Conservation (phyloP, 64 coral and sea anemone genomes). For the Platygyra sinensis region DNA sequence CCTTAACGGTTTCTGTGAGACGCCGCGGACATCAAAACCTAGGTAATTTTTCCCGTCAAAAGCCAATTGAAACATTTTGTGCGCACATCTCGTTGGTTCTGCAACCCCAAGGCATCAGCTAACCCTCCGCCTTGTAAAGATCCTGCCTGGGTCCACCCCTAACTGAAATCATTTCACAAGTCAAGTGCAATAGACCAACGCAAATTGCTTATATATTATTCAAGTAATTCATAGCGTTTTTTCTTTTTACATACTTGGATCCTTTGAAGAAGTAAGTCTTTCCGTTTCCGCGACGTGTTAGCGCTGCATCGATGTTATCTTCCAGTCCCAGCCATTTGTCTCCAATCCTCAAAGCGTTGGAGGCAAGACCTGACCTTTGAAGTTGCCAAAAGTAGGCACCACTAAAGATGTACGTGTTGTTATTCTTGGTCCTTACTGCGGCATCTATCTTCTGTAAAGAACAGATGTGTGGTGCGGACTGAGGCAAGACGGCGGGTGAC, state of each 20-base stretch:
- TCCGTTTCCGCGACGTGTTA: conserved; percentile 33
- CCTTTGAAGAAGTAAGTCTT: conserved; percentile 78
- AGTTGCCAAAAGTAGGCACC: conserved; percentile 81
- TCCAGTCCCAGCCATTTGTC: conserved; percentile 60
- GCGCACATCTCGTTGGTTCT: too few species aligned
- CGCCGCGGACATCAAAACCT: not conserved
- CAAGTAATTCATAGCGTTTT: too few species aligned
- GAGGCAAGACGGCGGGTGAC: too few species aligned
- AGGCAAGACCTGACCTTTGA: conserved; percentile 4
- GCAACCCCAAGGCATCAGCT: too few species aligned
- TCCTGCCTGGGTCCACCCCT: too few species aligned
- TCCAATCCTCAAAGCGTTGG: conserved; percentile 49
- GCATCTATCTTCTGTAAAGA: conserved; percentile 42
- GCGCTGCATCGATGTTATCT: conserved; percentile 68
- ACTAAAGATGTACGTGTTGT: conserved; percentile 58
- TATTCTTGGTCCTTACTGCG: conserved; percentile 36
- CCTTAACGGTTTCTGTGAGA: not conserved
- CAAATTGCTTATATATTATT: too few species aligned
- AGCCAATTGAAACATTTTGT: not conserved
- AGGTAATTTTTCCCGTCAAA: not conserved
- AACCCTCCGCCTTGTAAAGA: too few species aligned
- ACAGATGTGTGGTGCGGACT: conserved; percentile 56
- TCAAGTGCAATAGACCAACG: too few species aligned
- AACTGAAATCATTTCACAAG: too few species aligned
- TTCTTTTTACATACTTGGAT: conserved; percentile 44